A percentile compares a stretch with the other conserved stretches of the same genome.
These are phyloP conservation scores for Trichacis sp. DNA, from an alignment of 2,888 invertebrate species.

Conservation along the genomic window DNA sequence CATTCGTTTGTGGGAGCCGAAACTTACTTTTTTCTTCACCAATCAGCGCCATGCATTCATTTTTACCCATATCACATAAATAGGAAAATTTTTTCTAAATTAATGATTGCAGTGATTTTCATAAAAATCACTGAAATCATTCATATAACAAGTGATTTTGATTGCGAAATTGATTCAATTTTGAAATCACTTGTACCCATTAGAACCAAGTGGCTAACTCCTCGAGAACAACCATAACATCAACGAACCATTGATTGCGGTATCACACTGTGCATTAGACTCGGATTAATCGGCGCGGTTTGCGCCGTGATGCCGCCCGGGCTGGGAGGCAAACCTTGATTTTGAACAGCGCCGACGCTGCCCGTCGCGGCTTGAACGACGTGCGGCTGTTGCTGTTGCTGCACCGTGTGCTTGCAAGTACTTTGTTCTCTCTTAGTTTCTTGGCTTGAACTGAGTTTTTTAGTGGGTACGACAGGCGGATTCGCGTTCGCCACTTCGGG, in stretches of 20 bases:
- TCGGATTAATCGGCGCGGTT: slow-evolving; percentile 63
- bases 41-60: too few relatives aligned
- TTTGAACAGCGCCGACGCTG: slow-evolving; percentile 51
- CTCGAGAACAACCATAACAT: not conserved
- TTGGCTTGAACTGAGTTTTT: slow-evolving; percentile 54
- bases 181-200: too few relatives aligned
- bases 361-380: slow-evolving; percentile 50
- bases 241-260: slow-evolving; percentile 65
- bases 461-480: slow-evolving; percentile 43
- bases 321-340: slow-evolving; percentile 60
- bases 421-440: slow-evolving; percentile 46
- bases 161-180: too few relatives aligned
- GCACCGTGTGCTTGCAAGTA: slow-evolving; percentile 44
- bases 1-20: too few relatives aligned
- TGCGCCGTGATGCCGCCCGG: slow-evolving; percentile 60
- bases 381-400: slow-evolving; percentile 45
- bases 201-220: too few relatives aligned
- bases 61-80: too few relatives aligned
- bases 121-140: too few relatives aligned
- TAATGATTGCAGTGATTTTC: too few relatives aligned
- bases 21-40: too few relatives aligned
- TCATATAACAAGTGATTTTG: too few relatives aligned
- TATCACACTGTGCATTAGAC: slow-evolving; percentile 66
- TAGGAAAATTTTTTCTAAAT: too few relatives aligned
- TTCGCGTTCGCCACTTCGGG: slow-evolving; percentile 57